Evolutionary conservation across 2,113 vertebrate genomes (phyloP).

Genomic region (Dendropsophus ebraccatus): DNA sequence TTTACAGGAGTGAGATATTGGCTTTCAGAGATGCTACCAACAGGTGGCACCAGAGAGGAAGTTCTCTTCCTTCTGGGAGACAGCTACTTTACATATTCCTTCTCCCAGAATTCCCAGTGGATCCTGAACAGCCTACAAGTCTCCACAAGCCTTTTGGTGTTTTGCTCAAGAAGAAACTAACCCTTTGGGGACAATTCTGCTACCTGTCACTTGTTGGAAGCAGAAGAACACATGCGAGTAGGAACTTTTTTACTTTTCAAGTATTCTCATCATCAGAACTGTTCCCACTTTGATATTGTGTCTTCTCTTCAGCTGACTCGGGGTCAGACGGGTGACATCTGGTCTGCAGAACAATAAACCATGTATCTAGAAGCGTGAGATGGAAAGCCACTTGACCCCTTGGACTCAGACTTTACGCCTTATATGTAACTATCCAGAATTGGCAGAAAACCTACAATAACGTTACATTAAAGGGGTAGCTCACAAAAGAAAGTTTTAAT

Average conservation of each 20-base stretch:
- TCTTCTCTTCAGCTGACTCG: background rate
- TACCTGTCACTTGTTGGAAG: background rate
- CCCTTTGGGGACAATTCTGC: background rate
- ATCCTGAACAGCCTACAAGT: no score
- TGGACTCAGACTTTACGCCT: background rate
- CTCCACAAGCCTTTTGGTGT: no score
- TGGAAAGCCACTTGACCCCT: background rate
- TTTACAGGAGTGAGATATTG: no score
- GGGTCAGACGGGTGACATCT: constrained; percentile 21
- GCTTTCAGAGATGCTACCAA: no score
- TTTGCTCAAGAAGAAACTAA: no score
- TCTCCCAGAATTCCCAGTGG: no score
- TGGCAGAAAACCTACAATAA: background rate
- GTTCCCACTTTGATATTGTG: background rate
- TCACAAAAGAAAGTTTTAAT: no score
- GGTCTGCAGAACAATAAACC: background rate
- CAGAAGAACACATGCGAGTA: background rate
- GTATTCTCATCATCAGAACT: no score
- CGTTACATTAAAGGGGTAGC: no score
- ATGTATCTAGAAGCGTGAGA: background rate
- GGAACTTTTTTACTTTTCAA: background rate
- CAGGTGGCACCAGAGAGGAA: no score
- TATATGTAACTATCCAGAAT: background rate
- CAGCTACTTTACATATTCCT: no score
- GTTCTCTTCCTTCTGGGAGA: no score